Conservation (phyloP, 37 sponge, comb jelly and placozoan genomes). For the Axinella damicornis region DNA sequence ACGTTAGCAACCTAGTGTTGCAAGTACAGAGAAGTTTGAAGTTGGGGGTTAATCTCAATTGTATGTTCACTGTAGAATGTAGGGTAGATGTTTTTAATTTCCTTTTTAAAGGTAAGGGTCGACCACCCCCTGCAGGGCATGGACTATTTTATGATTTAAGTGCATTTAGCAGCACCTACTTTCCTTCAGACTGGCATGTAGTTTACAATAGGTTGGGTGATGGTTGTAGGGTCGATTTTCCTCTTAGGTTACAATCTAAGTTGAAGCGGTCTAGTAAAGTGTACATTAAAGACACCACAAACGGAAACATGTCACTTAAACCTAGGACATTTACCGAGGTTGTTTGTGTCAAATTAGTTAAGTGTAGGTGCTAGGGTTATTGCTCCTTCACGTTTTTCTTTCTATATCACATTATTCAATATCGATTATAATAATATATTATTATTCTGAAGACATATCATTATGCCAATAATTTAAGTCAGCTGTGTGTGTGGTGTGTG, state of each 20-base stretch:
- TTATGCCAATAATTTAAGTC: too few relatives aligned
- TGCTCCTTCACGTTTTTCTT: too few relatives aligned
- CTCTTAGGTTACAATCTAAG: constrained; percentile 21
- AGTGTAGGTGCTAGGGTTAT: too few relatives aligned
- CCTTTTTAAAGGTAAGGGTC: constrained; percentile 30
- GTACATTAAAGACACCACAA: neutral
- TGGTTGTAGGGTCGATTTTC: constrained; percentile 46
- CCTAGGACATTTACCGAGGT: too few relatives aligned
- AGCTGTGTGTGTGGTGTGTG: neutral
- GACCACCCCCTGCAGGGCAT: neutral
- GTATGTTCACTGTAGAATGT: neutral
- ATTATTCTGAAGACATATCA: neutral
- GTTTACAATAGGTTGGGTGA: constrained; percentile 39
- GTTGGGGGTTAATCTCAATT: neutral
- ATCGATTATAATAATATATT: too few relatives aligned
- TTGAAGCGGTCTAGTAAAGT: constrained; percentile 27
- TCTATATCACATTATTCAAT: too few relatives aligned
- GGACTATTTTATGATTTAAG: constrained; percentile 6
- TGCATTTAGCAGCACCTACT: constrained; percentile 23
- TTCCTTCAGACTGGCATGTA: constrained; percentile 17
- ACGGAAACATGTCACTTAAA: too few relatives aligned
- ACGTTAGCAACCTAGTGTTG: too few relatives aligned
- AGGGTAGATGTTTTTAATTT: constrained; percentile 33
- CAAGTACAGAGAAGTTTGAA: constrained; percentile 10
- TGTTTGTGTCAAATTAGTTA: too few relatives aligned